Percentiles rank a stretch among this genome's conserved stretches.
These are phyloP conservation scores for Rhinoraja longicauda DNA, from an alignment of 2,797 vertebrate species.

Conservation along the genomic window DNA sequence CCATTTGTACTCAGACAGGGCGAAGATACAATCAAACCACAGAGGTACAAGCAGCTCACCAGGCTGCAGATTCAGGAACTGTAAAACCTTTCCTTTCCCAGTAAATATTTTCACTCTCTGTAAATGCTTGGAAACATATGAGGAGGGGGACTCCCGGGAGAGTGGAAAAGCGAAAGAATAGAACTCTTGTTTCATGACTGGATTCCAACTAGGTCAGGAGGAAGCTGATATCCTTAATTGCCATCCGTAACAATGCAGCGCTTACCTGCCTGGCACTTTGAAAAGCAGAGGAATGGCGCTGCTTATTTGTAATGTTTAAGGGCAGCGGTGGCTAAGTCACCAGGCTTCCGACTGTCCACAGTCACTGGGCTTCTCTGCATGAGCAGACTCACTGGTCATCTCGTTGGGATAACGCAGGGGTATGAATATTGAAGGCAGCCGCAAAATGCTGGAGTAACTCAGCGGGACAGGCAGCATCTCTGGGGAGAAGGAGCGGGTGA, in stretches of 20 bases:
- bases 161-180: conserved; percentile 15
- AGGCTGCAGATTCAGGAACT: neutral
- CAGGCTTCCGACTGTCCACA: too few relatives aligned
- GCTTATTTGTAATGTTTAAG: neutral
- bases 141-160: neutral
- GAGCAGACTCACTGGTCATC: neutral
- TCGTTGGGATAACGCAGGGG: too few relatives aligned
- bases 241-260: neutral
- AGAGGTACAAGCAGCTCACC: neutral
- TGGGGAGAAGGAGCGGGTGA: too few relatives aligned
- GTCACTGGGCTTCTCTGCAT: neutral
- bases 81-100: conserved; percentile 5
- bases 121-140: conserved; percentile 30
- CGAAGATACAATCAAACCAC: neutral
- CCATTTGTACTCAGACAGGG: neutral
- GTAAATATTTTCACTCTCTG: conserved; percentile 10
- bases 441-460: too few relatives aligned
- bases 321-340: neutral
- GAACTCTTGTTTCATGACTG: conserved; percentile 17
- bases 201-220: conserved; percentile 23
- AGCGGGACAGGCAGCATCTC: too few relatives aligned
- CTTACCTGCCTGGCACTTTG: neutral
- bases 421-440: too few relatives aligned
- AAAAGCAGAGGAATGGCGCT: neutral
- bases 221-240: conserved; percentile 29